Percentiles rank a stretch among this genome's conserved stretches.
Conservation (phyloP, 1,140 invertebrate species). For the Habropoda laboriosa region DNA sequence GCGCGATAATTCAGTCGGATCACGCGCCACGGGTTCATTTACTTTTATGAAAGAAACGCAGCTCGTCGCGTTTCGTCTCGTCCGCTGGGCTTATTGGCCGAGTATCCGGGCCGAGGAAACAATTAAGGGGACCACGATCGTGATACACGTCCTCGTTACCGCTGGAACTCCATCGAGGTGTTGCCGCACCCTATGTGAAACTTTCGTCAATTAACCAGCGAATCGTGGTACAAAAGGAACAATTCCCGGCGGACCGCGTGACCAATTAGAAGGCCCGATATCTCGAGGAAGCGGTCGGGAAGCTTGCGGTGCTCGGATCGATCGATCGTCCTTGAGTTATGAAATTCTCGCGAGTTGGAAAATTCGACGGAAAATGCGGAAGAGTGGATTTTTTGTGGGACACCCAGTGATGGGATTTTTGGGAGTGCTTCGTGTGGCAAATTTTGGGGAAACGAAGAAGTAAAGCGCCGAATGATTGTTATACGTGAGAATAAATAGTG, state of each 20-base stretch:
- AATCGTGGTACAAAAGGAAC: constrained; percentile 57
- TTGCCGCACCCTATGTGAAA: constrained; percentile 33
- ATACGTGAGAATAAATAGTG: no score
- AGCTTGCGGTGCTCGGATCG: background rate
- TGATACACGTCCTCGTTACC: constrained; percentile 57
- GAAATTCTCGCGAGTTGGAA: background rate
- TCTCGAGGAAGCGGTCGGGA: background rate
- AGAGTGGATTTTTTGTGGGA: no score
- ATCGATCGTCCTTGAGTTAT: constrained; percentile 7
- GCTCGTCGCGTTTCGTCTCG: constrained; percentile 15
- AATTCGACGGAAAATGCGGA: background rate
- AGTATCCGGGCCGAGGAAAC: constrained; percentile 49
- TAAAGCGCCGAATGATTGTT: no score
- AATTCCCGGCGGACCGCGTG: constrained; percentile 27
- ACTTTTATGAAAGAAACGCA: constrained; percentile 60
- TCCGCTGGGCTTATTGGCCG: constrained; percentile 54
- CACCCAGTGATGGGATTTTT: no score
- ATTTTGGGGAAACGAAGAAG: no score
- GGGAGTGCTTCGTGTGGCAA: no score
- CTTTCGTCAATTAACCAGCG: constrained; percentile 53
- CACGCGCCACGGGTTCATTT: constrained; percentile 70
- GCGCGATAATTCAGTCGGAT: constrained; percentile 59
- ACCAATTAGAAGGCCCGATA: constrained; percentile 37
- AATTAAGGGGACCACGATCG: constrained; percentile 62
- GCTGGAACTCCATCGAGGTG: constrained; percentile 35